A percentile compares a stretch with the other conserved stretches of the same genome.
phyloP scores from a whole-genome alignment of 2,888 invertebrate genomes.

The Apotomis capreana region DNA sequence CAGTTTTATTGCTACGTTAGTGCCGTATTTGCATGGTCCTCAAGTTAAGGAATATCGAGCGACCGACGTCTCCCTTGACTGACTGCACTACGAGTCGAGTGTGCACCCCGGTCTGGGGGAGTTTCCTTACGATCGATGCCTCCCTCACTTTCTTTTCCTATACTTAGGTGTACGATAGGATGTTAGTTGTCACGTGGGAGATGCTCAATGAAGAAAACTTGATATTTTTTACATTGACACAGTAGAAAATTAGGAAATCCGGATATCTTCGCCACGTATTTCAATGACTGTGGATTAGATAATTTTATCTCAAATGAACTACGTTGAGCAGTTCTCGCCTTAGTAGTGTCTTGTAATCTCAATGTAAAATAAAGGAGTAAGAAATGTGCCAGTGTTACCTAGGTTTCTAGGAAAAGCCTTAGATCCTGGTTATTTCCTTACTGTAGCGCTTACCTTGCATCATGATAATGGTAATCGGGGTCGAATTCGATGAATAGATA shows the following conservation, averaged over 20 bases:
- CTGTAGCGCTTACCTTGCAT: too few relatives aligned
- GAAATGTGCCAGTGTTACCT: too few relatives aligned
- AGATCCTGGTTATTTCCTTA: not conserved
- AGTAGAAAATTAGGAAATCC: not conserved
- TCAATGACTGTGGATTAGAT: too few relatives aligned
- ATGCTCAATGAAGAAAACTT: not conserved
- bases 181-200: constrained; percentile 3
- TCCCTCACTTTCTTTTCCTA: constrained; percentile 54
- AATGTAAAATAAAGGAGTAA: too few relatives aligned
- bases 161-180: not conserved
- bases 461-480: not conserved
- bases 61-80: constrained; percentile 58
- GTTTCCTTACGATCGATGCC: constrained; percentile 66
- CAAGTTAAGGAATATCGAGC: constrained; percentile 48
- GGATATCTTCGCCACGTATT: not conserved
- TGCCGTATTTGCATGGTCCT: constrained; percentile 44
- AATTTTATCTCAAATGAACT: too few relatives aligned
- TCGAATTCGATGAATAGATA: not conserved
- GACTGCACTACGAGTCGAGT: constrained; percentile 48
- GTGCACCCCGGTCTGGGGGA: constrained; percentile 53
- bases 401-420: not conserved
- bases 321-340: too few relatives aligned
- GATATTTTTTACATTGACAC: not conserved
- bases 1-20: too few relatives aligned
- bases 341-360: too few relatives aligned